Conservation (phyloP, 2,797 vertebrate species). For the Coendou prehensilis region DNA sequence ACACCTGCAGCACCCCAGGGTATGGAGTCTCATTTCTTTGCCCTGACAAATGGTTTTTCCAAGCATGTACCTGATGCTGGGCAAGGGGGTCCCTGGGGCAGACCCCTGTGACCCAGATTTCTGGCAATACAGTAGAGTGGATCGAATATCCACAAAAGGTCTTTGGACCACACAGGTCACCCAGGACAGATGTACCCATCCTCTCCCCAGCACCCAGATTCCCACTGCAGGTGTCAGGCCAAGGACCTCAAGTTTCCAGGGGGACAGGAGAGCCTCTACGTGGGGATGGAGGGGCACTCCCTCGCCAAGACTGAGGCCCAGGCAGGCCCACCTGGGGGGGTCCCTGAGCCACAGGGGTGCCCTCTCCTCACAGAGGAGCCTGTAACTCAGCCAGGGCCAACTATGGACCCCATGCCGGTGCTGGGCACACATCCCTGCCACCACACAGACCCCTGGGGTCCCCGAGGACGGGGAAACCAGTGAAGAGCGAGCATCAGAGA, state of each 20-base stretch:
- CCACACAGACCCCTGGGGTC: neutral
- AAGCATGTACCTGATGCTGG: rapidly evolving
- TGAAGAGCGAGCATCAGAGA: rapidly evolving
- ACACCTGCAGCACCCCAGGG: rapidly evolving
- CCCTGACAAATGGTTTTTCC: neutral
- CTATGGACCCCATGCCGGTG: rapidly evolving
- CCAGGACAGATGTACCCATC: neutral
- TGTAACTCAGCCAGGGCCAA: neutral
- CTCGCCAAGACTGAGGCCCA: rapidly evolving
- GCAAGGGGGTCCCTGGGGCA: neutral
- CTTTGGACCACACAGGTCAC: neutral
- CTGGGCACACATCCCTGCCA: too few species aligned
- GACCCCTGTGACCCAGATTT: neutral
- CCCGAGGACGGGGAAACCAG: rapidly evolving
- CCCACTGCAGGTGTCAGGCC: neutral
- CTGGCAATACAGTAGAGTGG: rapidly evolving
- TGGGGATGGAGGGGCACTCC: rapidly evolving
- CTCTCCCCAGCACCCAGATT: neutral
- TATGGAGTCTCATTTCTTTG: neutral
- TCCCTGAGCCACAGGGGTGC: neutral
- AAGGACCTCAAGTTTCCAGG: neutral
- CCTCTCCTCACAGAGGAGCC: neutral
- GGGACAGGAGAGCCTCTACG: neutral
- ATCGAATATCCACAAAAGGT: rapidly evolving
- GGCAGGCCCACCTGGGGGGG: neutral